These are phyloP conservation scores for Didymodactylos carnosus DNA, from an alignment of 2,888 invertebrate genomes.

Conservation along the genomic window DNA sequence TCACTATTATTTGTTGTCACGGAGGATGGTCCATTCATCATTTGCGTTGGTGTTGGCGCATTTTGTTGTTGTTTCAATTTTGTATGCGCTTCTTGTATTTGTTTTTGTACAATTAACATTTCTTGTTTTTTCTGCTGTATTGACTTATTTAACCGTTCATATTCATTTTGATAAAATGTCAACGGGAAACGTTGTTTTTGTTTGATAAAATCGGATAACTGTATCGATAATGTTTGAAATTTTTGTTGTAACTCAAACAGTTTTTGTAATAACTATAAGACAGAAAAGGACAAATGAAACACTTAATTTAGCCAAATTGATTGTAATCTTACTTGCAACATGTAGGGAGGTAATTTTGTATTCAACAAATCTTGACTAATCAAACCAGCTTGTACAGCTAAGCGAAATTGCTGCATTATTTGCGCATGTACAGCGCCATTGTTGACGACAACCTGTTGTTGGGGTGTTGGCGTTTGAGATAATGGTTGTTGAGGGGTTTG, in stretches of 20 bases:
- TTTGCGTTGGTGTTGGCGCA: not conserved
- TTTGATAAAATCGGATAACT: not conserved
- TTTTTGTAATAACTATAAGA: not conserved
- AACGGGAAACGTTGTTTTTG: not conserved
- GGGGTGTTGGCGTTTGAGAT: not conserved
- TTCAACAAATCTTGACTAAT: constrained; percentile 10
- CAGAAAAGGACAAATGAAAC: not conserved
- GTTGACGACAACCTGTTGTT: not conserved
- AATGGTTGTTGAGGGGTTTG: not conserved
- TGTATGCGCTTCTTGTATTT: not conserved
- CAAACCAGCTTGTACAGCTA: constrained; percentile 6
- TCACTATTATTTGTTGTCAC: no score
- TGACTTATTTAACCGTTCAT: not conserved
- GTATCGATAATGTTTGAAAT: not conserved
- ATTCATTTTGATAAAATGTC: not conserved
- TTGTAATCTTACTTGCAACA: not conserved
- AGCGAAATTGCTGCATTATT: constrained; percentile 2
- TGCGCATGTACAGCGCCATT: constrained; percentile 2
- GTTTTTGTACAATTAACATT: not conserved
- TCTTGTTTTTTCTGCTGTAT: not conserved
- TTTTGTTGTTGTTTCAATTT: not conserved
- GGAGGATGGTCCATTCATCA: not conserved
- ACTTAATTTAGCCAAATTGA: not conserved
- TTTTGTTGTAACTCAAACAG: not conserved
- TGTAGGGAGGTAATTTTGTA: constrained; percentile 8